Conservation (phyloP, 2,888 invertebrate species). For the Polyommatus iphigenia region DNA sequence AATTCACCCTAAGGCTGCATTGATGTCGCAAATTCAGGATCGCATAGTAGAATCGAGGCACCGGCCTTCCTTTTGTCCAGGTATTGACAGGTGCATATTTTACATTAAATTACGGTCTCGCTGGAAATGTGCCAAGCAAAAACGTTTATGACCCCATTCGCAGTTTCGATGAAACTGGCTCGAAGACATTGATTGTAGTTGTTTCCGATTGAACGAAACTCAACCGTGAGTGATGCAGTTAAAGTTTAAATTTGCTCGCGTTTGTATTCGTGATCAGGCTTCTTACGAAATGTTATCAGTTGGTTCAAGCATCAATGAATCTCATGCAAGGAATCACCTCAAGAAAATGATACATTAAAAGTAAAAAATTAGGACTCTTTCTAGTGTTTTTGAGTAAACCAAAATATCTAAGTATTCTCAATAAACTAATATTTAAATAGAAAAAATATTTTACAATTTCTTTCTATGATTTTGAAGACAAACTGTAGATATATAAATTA, state of each 20-base stretch:
- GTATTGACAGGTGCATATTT: conserved; percentile 30
- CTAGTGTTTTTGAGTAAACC: too few species aligned
- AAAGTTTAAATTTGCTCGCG: background rate
- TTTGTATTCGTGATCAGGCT: background rate
- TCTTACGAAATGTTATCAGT: background rate
- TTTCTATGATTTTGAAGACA: too few species aligned
- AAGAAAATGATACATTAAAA: too few species aligned
- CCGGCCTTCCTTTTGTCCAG: conserved; percentile 3
- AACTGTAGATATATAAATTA: too few species aligned
- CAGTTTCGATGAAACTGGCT: conserved; percentile 1
- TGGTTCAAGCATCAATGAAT: background rate
- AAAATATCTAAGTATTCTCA: too few species aligned
- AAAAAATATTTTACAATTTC: too few species aligned
- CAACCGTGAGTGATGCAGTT: background rate
- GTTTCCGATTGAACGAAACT: background rate
- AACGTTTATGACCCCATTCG: conserved; percentile 26
- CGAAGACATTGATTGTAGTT: background rate
- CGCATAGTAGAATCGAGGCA: background rate
- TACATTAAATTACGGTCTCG: conserved; percentile 17
- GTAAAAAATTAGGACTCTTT: too few species aligned
- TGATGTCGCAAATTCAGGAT: background rate
- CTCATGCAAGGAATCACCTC: too few species aligned
- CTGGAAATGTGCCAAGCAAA: conserved; percentile 16
- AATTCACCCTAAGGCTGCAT: background rate
- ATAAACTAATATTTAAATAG: too few species aligned